phyloP scores from a whole-genome alignment of 2,113 vertebrate species.

The Girardinichthys multiradiatus region DNA sequence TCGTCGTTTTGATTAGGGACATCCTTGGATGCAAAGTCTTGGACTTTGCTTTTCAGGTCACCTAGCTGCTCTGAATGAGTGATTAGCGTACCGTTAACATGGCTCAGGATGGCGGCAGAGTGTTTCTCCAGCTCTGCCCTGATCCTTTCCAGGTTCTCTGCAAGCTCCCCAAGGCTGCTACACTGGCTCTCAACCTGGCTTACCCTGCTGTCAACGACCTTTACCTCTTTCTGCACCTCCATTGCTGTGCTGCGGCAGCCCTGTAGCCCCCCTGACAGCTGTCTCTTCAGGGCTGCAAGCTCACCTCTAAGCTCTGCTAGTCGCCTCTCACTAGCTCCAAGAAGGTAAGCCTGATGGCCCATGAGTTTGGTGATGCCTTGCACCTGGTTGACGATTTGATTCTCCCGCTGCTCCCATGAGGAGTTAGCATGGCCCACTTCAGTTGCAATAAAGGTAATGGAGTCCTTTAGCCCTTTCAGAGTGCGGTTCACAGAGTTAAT shows the following conservation, averaged over 20 bases:
- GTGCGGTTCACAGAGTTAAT: conserved; percentile 94
- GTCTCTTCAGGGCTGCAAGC: conserved; percentile 85
- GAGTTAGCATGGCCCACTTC: conserved; percentile 86
- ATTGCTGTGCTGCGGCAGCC: conserved; percentile 86
- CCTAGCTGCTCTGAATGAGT: conserved; percentile 87
- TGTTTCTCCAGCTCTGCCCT: conserved; percentile 84
- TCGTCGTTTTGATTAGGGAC: conserved; percentile 70
- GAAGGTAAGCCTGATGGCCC: conserved; percentile 86
- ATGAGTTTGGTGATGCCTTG: conserved; percentile 90
- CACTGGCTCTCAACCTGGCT: conserved; percentile 87
- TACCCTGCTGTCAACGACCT: conserved; percentile 86
- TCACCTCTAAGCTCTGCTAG: conserved; percentile 90
- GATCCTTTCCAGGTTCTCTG: conserved; percentile 82
- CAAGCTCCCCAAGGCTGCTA: conserved; percentile 80
- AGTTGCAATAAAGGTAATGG: conserved; percentile 86
- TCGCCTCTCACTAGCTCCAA: conserved; percentile 87
- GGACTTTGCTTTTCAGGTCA: conserved; percentile 86
- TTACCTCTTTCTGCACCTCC: conserved; percentile 84
- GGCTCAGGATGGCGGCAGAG: conserved; percentile 85
- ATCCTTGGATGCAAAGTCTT: conserved; percentile 84
- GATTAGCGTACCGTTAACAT: conserved; percentile 86
- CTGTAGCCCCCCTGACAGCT: conserved; percentile 84
- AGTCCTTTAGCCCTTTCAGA: conserved; percentile 93
- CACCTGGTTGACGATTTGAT: conserved; percentile 87
- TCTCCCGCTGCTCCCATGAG: conserved; percentile 87